phyloP scores from a whole-genome alignment of 2,113 vertebrate species.

The Malurus alboscapulatus region DNA sequence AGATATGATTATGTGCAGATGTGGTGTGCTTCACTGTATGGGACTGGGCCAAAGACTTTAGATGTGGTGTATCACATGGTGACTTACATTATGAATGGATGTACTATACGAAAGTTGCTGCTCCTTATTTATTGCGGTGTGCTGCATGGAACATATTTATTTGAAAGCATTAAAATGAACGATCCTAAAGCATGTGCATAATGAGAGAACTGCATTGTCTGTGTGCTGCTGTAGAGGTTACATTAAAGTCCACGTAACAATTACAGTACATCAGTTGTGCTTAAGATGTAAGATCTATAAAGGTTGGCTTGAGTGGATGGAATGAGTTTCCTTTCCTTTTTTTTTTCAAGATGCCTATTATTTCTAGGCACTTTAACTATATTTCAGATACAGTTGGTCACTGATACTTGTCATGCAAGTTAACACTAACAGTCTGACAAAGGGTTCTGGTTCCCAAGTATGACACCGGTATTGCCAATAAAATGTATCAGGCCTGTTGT shows the following conservation, averaged over 20 bases:
- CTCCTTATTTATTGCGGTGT: slow-evolving; percentile 81
- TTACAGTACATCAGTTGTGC: slow-evolving; percentile 65
- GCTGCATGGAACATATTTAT: slow-evolving; percentile 84
- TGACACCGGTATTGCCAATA: slow-evolving; percentile 60
- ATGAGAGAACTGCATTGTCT: slow-evolving; percentile 74
- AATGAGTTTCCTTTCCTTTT: slow-evolving; percentile 36
- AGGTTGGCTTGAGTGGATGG: slow-evolving; percentile 54
- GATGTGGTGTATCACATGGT: slow-evolving; percentile 80
- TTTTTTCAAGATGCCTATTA: slow-evolving; percentile 70
- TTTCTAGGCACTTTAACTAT: slow-evolving; percentile 67
- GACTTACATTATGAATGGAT: slow-evolving; percentile 80
- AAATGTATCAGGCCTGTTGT: slow-evolving; percentile 56
- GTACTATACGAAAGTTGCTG: slow-evolving; percentile 78
- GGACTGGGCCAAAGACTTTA: slow-evolving; percentile 74
- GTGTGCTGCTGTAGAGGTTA: slow-evolving; percentile 69
- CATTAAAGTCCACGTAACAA: slow-evolving; percentile 65
- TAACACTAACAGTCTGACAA: slow-evolving; percentile 56
- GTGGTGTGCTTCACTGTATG: slow-evolving; percentile 72
- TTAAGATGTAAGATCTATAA: slow-evolving; percentile 57
- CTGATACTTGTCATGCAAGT: slow-evolving; percentile 70
- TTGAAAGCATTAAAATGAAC: slow-evolving; percentile 82
- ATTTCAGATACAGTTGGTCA: slow-evolving; percentile 70
- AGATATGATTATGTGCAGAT: slow-evolving; percentile 82
- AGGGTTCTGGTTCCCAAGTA: slow-evolving; percentile 55
- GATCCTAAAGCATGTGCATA: slow-evolving; percentile 79